Evolutionary conservation across 2,113 vertebrate species (phyloP).

Genomic region (Felis catus): DNA sequence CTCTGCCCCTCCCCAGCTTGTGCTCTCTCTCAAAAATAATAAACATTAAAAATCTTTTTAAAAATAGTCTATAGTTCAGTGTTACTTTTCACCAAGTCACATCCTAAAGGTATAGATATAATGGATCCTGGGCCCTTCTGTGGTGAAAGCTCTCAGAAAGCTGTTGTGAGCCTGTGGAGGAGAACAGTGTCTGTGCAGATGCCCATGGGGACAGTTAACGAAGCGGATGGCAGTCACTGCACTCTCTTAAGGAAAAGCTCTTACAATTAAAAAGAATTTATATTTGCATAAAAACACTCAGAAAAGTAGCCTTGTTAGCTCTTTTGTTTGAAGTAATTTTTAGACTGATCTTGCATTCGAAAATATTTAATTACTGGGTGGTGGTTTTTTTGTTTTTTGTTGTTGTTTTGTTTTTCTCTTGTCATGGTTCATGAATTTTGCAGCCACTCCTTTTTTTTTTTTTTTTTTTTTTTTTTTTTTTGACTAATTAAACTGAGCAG

Average conservation of each 20-base stretch:
- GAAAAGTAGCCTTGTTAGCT: conserved; percentile 45
- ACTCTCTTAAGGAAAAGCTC: neutral
- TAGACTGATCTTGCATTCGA: conserved; percentile 47
- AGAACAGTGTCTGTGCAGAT: no score
- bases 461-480: neutral
- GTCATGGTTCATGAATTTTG: conserved; percentile 58
- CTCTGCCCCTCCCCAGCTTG: no score
- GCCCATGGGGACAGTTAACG: fast-evolving
- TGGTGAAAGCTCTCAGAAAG: neutral
- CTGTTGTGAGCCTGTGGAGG: neutral
- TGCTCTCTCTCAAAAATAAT: no score
- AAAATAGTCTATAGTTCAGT: neutral
- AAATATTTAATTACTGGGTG: conserved; percentile 66
- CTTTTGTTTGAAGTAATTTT: conserved; percentile 58
- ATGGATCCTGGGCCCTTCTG: neutral
- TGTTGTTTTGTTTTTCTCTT: neutral
- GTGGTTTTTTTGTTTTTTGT: neutral
- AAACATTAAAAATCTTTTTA: neutral
- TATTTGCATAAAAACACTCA: conserved; percentile 14
- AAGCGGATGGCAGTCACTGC: fast-evolving
- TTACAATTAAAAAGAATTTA: neutral
- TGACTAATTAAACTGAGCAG: conserved; percentile 66
- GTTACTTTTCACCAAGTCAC: neutral
- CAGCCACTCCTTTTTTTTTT: conserved; percentile 45
- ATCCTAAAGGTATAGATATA: neutral